phyloP scores from a whole-genome alignment of 2,113 vertebrate species.

The Macrotis lagotis region DNA sequence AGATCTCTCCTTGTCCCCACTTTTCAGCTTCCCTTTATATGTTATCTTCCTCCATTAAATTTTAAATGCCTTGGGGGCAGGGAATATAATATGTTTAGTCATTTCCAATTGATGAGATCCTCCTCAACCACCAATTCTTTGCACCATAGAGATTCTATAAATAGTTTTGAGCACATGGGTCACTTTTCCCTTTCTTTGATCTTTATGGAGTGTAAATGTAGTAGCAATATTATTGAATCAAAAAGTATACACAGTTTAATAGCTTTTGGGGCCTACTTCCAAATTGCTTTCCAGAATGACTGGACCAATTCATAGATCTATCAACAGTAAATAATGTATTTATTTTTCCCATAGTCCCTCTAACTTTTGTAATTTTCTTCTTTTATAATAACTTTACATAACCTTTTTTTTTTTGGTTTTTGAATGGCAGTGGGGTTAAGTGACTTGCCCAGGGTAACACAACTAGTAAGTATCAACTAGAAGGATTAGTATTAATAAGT shows the following conservation, averaged over 20 bases:
- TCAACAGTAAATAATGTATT: neutral
- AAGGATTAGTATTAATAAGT: too few species aligned
- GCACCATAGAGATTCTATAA: neutral
- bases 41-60: too few species aligned
- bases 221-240: neutral
- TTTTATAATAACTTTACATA: neutral
- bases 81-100: neutral
- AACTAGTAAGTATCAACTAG: too few species aligned
- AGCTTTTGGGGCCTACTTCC: neutral
- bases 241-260: neutral
- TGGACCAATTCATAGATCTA: neutral
- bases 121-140: neutral
- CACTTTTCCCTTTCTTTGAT: neutral
- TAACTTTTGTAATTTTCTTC: neutral
- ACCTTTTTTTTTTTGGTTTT: too few species aligned
- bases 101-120: neutral
- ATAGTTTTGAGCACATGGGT: neutral
- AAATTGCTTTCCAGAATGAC: slow-evolving; percentile 4
- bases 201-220: neutral
- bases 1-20: too few species aligned
- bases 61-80: too few species aligned
- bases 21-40: too few species aligned
- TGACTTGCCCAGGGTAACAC: too few species aligned
- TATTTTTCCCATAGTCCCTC: neutral
- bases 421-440: too few species aligned